A percentile compares a stretch with the other conserved stretches of the same genome.
phyloP scores from a whole-genome alignment of 2,888 invertebrate genomes.

The Lepidonotus clava region DNA sequence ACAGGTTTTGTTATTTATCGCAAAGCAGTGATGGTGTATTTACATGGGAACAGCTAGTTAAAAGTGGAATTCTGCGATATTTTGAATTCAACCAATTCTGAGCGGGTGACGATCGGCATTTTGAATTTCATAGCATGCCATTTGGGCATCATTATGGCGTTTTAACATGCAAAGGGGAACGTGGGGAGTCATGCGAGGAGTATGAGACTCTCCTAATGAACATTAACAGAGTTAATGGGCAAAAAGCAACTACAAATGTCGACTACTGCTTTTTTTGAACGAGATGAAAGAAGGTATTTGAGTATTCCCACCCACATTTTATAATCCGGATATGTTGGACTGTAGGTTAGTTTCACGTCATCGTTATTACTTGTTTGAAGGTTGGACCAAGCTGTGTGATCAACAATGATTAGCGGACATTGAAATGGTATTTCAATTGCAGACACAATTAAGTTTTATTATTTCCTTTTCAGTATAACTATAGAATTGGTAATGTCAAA shows the following conservation, averaged over 20 bases:
- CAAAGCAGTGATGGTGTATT: constrained; percentile 1
- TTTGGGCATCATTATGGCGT: constrained; percentile 2
- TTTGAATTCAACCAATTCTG: neutral
- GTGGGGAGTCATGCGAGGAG: constrained; percentile 1
- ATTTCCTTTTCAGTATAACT: too few relatives aligned
- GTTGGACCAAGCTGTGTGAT: too few relatives aligned
- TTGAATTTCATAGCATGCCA: constrained; percentile 32
- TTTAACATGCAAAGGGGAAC: constrained; percentile 8
- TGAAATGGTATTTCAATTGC: too few relatives aligned
- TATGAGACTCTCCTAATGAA: neutral
- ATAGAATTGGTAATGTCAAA: too few relatives aligned
- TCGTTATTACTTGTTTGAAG: too few relatives aligned
- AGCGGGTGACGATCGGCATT: neutral
- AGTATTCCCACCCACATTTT: too few relatives aligned
- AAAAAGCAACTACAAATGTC: neutral
- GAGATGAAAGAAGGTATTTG: too few relatives aligned
- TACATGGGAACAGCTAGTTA: constrained; percentile 11
- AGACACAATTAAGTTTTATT: too few relatives aligned
- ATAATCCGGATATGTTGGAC: too few relatives aligned
- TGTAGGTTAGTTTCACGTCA: too few relatives aligned
- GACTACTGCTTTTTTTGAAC: too few relatives aligned
- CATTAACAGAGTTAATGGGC: neutral
- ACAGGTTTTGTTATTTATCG: neutral
- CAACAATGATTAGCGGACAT: too few relatives aligned
- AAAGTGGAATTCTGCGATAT: neutral